Evolutionary conservation across 2,888 invertebrate genomes (phyloP).

Genomic region (Meganola albula): DNA sequence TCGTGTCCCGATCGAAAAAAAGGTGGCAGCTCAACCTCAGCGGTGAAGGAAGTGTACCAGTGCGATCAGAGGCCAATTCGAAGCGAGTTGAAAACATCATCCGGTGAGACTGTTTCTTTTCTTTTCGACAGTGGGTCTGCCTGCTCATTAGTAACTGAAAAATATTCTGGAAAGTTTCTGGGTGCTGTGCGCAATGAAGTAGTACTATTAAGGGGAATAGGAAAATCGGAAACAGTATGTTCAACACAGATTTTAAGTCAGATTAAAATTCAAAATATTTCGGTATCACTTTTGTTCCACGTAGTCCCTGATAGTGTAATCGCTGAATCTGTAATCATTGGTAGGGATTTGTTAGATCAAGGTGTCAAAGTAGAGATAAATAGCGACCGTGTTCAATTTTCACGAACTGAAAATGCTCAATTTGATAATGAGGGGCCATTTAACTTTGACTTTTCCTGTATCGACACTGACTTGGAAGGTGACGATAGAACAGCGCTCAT

Average conservation of each 20-base stretch:
- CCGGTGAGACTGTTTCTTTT: slow-evolving; percentile 9
- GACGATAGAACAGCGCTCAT: slow-evolving; percentile 8
- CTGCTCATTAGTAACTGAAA: slow-evolving; percentile 1
- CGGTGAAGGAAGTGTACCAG: slow-evolving; percentile 10
- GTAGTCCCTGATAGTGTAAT: slow-evolving; percentile 4
- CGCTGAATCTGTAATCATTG: slow-evolving; percentile 3
- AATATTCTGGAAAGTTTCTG: neutral
- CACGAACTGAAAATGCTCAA: neutral
- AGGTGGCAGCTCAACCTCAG: neutral
- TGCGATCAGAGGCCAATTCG: slow-evolving; percentile 5
- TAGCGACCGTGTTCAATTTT: neutral
- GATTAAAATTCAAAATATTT: neutral
- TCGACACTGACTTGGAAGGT: slow-evolving; percentile 18
- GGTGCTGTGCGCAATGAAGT: neutral
- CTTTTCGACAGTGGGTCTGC: slow-evolving; percentile 8
- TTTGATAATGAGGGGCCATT: too few relatives aligned
- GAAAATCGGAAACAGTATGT: neutral
- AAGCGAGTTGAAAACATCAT: slow-evolving; percentile 2
- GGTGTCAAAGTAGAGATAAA: neutral
- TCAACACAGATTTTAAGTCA: neutral
- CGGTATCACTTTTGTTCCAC: neutral
- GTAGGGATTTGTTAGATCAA: slow-evolving; percentile 2
- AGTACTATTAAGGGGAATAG: slow-evolving; percentile 4
- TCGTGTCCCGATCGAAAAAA: slow-evolving; percentile 6
- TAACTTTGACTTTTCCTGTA: slow-evolving; percentile 6